Base-by-base conservation (phyloP, 1,140 invertebrate genomes). In the Aleiodes sp. region DNA sequence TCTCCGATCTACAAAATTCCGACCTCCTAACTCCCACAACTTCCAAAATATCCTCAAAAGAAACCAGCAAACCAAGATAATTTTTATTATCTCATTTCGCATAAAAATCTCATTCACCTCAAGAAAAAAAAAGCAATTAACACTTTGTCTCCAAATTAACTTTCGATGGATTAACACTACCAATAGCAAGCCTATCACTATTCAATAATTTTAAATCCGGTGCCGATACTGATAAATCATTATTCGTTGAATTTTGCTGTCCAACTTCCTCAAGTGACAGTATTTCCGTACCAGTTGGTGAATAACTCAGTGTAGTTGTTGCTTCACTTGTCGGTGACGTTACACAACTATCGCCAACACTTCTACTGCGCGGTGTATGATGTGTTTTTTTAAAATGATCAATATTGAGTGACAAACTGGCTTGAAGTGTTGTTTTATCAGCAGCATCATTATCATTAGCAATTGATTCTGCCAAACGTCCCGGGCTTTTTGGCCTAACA, bases 291-390 rank as follows among this genome's bases (percentile, higher is more conserved):
- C 74, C 74, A 29, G 80, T 79, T n/a, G 80, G 78, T 24, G 81
- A 83, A 63, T 76, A 84, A 35, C 82, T 84, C 8, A 80, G 35
- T 0, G 78, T 81, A 2, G 82, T 81, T 4, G 82, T 84, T 9
- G 78, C 80, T 43, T 85, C 82, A 68, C 82, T 84, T 6, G 78
- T 80, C 4, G 80, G 80, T 19, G 79, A 85, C 0, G 80, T 85
- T 16, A 84, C 77, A 52, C 82, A 84, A 63, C 81, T 84, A 10
- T 82, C 80, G 3, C 73, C 77, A 2, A 82, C 79, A 61, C 79
- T 84, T 35, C 75, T 76, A 35, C 78, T 81, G 8, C 82, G 73
- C n/a, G 75, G 73, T 9, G 75, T 64, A 10, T 75, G 75, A 3
- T 75, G 70, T 2, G 70, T 70, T 39, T 78, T 80, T 62, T 77